Conservation (phyloP, 2,113 vertebrate species). For the Catharus fuscescens region DNA sequence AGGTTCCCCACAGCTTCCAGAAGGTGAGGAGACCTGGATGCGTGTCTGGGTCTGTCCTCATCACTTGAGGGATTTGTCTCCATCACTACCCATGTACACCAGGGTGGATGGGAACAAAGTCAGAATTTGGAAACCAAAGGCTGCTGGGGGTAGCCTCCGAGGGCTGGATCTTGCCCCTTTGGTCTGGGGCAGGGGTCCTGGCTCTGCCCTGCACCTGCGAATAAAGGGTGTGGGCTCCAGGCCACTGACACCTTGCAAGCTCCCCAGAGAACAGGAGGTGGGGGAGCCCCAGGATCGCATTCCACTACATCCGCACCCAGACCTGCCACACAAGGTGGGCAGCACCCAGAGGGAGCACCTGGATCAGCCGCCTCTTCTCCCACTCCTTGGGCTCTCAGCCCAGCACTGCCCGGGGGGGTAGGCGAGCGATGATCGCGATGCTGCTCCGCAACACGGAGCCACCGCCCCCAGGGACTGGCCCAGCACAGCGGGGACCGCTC, state of each 20-base stretch:
- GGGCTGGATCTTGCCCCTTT: not conserved
- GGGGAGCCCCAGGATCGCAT: too few species aligned
- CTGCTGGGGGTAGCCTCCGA: not conserved
- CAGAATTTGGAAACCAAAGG: not conserved
- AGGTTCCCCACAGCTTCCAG: not conserved
- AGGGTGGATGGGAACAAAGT: not conserved
- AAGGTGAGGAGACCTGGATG: not conserved
- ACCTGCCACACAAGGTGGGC: not conserved
- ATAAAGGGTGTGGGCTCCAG: not conserved
- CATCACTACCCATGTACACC: not conserved
- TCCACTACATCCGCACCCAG: not conserved
- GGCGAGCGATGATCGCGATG: not conserved
- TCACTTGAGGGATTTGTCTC: not conserved
- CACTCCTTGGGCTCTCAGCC: fast-evolving
- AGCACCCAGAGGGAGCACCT: not conserved
- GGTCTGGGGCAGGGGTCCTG: not conserved
- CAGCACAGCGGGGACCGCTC: not conserved
- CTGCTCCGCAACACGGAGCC: not conserved
- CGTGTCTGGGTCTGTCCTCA: not conserved
- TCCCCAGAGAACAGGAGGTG: not conserved
- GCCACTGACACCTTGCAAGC: too few species aligned
- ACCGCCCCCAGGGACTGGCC: fast-evolving
- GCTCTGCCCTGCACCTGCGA: not conserved
- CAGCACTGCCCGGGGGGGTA: not conserved
- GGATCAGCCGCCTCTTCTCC: fast-evolving